phyloP scores from a whole-genome alignment of 2,113 vertebrate species.

The Tragelaphus imberbis region DNA sequence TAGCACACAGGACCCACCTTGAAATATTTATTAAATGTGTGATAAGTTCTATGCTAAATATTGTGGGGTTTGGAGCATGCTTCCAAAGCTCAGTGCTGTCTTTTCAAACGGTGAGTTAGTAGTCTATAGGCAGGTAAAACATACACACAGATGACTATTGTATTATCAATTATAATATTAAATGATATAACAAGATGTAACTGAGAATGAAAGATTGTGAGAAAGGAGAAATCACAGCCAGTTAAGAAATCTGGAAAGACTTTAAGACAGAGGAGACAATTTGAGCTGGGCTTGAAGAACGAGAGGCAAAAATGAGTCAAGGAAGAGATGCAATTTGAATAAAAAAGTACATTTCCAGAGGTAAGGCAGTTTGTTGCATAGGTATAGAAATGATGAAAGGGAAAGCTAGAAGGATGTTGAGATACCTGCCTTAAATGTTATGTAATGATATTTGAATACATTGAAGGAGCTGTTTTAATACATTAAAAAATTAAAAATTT shows the following conservation, averaged over 20 bases:
- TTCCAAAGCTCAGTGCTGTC: neutral
- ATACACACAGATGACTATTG: neutral
- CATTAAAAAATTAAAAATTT: neutral
- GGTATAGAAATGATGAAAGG: neutral
- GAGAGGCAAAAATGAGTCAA: neutral
- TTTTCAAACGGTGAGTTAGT: neutral
- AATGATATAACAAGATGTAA: neutral
- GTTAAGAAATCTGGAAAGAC: neutral
- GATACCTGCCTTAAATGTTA: neutral
- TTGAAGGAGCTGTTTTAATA: neutral
- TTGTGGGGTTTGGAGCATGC: neutral
- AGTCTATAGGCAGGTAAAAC: neutral
- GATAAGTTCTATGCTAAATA: neutral
- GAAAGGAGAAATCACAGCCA: neutral
- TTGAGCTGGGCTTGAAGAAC: neutral
- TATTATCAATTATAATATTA: neutral
- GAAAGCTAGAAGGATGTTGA: neutral
- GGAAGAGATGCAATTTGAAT: neutral
- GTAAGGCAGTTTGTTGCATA: neutral
- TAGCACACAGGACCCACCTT: neutral
- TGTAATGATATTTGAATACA: neutral
- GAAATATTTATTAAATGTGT: neutral
- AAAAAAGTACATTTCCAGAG: neutral
- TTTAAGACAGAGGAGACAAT: neutral
- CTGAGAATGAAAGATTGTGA: neutral